Base-by-base conservation (phyloP, 2,888 invertebrate genomes). In the Apodemia hepburni region DNA sequence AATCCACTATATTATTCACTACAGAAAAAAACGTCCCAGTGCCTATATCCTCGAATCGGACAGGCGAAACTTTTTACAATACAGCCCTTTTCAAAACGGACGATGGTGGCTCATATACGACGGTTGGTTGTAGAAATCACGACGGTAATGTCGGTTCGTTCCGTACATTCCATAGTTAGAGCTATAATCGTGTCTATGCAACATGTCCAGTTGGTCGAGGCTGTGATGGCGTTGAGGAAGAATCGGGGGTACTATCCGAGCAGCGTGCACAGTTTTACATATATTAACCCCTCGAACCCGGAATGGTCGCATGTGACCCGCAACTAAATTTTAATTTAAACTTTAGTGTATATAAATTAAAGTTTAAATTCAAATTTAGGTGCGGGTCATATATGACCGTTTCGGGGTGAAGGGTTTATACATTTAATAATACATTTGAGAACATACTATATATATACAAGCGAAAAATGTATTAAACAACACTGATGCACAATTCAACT, bases 1-100 rank as follows among this genome's bases (percentile, higher is more conserved):
- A 45, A 61, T 59, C 74, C 73, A 73, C 70, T 73, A 74, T 71
- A 73, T 73, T 69, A 74, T 74, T 75, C 79, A 81, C 68, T 64
- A 75, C 75, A 73, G 75, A 80, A 79, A 63, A 35, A 77, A 81
- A 79, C 75, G 84, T 84, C 82, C 77, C 49, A 69, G 66, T 82
- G 82, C 77, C 81, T 82, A 91, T 74, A 91, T 88, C 87, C 84
- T 77, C 2, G 85, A 73, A 68, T 91, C 91, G 83, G 80, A 78
- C 5, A 91, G 80, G 76, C 91, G 89, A 77, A 90, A 90, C 81
- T 88, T 90, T 76, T 88, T 90, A 75, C 91, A 91, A 71, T 84
- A 89, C 64, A 88, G 78, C 78, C 89, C 90, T 88, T 88, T 91
- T 91, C 91, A 91, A 85, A 91, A 91, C 73, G 89, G 91, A 75